Conservation (phyloP, 2,113 vertebrate genomes). For the Anser brachyrhynchus region DNA sequence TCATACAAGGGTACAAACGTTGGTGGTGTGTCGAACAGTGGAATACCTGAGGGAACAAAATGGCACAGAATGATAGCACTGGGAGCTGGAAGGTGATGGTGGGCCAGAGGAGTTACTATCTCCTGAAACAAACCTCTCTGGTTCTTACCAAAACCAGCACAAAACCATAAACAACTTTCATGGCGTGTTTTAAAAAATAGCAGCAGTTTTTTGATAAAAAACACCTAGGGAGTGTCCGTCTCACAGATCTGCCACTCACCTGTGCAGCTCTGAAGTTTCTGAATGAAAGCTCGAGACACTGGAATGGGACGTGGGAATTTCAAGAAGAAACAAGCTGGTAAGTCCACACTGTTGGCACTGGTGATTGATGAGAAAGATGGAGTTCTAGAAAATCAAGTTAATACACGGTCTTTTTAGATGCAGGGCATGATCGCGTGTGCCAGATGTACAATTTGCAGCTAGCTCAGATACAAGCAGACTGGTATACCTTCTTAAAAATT, state of each 20-base stretch:
- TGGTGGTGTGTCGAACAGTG: conserved; percentile 87
- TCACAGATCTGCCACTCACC: conserved; percentile 72
- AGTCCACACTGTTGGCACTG: conserved; percentile 95
- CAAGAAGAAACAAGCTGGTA: conserved; percentile 97
- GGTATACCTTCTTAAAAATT: neutral
- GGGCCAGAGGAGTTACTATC: neutral
- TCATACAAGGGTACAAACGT: conserved; percentile 88
- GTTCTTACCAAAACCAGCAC: neutral
- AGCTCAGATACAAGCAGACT: neutral
- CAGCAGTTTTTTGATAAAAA: neutral
- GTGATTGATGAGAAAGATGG: conserved; percentile 94
- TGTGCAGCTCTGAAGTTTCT: conserved; percentile 90
- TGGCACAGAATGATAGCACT: neutral
- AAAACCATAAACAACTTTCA: neutral
- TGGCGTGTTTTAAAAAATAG: fast-evolving
- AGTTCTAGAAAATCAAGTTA: conserved; percentile 69
- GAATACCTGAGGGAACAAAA: conserved; percentile 81
- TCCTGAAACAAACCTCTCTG: neutral
- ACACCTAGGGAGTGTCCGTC: fast-evolving
- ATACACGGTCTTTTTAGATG: neutral
- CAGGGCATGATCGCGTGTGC: fast-evolving
- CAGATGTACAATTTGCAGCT: neutral
- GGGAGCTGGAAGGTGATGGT: neutral
- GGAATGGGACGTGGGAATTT: conserved; percentile 93
- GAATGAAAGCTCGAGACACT: conserved; percentile 91